Evolutionary conservation across 2,113 vertebrate genomes (phyloP).

Genomic region (Isurus oxyrinchus): DNA sequence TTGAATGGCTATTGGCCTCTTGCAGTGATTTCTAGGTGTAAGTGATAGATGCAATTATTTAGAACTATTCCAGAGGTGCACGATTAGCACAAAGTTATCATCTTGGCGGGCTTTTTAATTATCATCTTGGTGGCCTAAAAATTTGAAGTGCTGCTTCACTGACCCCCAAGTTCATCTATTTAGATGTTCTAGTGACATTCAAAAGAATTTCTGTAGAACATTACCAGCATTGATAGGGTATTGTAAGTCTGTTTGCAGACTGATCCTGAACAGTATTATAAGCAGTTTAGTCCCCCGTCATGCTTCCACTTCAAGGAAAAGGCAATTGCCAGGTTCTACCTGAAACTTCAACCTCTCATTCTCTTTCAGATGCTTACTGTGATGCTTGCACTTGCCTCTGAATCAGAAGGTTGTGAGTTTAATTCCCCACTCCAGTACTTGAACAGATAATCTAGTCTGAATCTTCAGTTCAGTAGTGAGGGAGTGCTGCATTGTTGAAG

Average conservation of each 20-base stretch:
- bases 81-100: not conserved
- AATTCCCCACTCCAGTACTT: not conserved
- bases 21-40: not conserved
- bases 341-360: not conserved
- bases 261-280: not conserved
- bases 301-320: not conserved
- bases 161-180: not conserved
- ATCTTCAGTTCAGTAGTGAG: not conserved
- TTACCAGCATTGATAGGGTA: not conserved
- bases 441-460: not conserved
- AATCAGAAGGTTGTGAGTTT: not conserved
- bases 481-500: not conserved
- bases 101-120: not conserved
- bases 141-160: not conserved
- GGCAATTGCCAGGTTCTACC: not conserved
- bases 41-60: not conserved
- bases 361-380: not conserved
- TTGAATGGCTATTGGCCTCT: not conserved
- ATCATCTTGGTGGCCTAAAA: not conserved
- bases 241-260: not conserved
- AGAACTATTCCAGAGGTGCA: not conserved
- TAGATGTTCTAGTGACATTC: not conserved
- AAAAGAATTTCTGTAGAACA: not conserved
- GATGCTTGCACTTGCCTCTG: not conserved
- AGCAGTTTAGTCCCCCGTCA: not conserved